Base-by-base conservation (phyloP, 2,888 invertebrate species). In the Crematogaster levior region DNA sequence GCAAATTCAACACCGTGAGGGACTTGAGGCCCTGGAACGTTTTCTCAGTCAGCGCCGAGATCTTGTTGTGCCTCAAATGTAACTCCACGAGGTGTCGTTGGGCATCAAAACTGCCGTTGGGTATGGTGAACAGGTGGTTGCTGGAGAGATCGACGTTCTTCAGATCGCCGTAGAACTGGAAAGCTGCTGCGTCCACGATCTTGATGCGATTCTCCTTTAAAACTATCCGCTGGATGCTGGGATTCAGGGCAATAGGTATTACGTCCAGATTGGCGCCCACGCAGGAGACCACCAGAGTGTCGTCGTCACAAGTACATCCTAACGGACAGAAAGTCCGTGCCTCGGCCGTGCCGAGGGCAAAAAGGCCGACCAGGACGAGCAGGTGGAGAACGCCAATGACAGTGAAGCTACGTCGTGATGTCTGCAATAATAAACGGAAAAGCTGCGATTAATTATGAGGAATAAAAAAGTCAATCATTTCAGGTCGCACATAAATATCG, bases 201-300 rank as follows among this genome's bases (percentile, higher is more conserved):
- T 97, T 98, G 91, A 98, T 98, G 92, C 97, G 97, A 94, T 98
- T 98, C 94, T 97, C 97, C 91, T 97, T 96, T 85, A 98, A 96
- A 90, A 98, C 97, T 91, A 98, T 96, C 77, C 98, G 96, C 93
- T 97, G 97, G 86, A 98, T 98, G 91, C 97, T 97, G 56, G 99
- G 99, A 95, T 98, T 98, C 86, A 98, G 95, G 3, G 98, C 97
- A 92, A 98, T 98, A 84, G 98, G 98, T 85, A 98, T 96, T 77
- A 98, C 98, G 95, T 98, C 98, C 84, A 98, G 95, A 89, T 97
- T 97, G 92, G 98, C 98, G 93, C 97, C 97, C 90, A 97, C 97
- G 95, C 98, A 98, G 89, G 97, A 97, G 68, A 98, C 98, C 82
- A 97, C 97, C 88, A 98, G 96, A 12, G 97, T 98, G 88, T 98